Conservation (phyloP, 2,113 vertebrate genomes). For the Ammodytes marinus region DNA sequence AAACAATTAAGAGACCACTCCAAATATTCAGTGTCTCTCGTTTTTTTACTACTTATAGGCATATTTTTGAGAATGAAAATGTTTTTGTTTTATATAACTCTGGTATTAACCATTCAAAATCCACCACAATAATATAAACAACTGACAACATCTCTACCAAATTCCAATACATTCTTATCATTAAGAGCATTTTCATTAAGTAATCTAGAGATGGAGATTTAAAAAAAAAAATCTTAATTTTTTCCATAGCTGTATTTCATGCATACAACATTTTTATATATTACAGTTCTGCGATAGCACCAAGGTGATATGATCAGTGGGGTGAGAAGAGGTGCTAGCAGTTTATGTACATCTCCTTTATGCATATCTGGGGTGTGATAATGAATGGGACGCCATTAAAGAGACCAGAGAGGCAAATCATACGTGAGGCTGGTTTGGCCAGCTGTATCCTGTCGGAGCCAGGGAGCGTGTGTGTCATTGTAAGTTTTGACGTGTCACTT, state of each 20-base stretch:
- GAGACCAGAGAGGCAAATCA: not conserved
- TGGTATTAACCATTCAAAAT: no score
- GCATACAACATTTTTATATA: not conserved
- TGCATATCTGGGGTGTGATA: not conserved
- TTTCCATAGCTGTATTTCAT: not conserved
- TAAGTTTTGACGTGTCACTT: not conserved
- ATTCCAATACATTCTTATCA: no score
- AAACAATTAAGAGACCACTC: no score
- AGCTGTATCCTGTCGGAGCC: constrained; percentile 34
- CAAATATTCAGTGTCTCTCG: no score
- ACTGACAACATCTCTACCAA: no score
- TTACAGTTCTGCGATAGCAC: not conserved
- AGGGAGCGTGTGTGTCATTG: constrained; percentile 3
- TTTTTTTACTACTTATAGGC: no score
- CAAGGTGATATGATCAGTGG: not conserved
- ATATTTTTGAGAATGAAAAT: no score
- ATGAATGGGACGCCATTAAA: not conserved
- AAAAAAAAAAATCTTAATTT: not conserved
- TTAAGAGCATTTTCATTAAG: no score
- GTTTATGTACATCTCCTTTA: not conserved
- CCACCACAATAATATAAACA: no score
- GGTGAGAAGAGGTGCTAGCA: not conserved
- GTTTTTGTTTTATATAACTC: no score
- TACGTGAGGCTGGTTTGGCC: not conserved
- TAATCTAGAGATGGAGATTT: no score